Evolutionary conservation across 2,113 vertebrate genomes (phyloP).

Genomic region (Sebastes schlegelii): DNA sequence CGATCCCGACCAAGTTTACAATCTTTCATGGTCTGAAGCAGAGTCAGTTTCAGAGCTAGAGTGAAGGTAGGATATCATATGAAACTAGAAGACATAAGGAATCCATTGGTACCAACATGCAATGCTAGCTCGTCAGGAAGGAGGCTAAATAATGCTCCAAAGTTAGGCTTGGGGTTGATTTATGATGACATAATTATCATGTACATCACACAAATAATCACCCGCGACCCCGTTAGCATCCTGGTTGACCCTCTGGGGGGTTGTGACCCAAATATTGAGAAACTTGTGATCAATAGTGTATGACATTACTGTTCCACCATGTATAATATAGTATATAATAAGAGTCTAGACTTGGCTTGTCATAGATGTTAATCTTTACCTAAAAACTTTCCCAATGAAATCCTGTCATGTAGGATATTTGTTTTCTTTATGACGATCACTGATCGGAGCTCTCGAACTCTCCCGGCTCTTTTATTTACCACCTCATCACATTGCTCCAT

Average conservation of each 20-base stretch:
- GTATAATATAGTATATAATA: background rate
- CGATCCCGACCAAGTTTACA: too few species aligned
- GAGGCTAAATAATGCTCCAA: too few species aligned
- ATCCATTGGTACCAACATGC: too few species aligned
- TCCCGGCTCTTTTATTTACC: constrained; percentile 37
- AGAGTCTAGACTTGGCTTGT: background rate
- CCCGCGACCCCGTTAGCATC: background rate
- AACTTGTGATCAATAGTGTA: constrained; percentile 22
- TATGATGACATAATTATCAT: background rate
- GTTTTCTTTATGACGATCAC: constrained; percentile 4
- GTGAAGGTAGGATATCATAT: too few species aligned
- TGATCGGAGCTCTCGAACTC: background rate
- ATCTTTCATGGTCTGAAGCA: too few species aligned
- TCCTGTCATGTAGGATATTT: background rate
- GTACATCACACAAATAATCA: background rate
- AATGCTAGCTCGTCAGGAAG: too few species aligned
- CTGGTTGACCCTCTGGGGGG: background rate
- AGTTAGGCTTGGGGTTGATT: background rate
- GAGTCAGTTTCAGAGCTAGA: too few species aligned
- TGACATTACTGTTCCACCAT: background rate
- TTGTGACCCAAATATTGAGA: background rate
- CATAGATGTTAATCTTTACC: background rate
- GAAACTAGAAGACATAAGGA: too few species aligned
- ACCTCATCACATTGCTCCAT: constrained; percentile 13
- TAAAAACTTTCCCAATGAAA: background rate